Evolutionary conservation across 1,140 invertebrate genomes (phyloP).

Genomic region (Branchinecta lynchi): DNA sequence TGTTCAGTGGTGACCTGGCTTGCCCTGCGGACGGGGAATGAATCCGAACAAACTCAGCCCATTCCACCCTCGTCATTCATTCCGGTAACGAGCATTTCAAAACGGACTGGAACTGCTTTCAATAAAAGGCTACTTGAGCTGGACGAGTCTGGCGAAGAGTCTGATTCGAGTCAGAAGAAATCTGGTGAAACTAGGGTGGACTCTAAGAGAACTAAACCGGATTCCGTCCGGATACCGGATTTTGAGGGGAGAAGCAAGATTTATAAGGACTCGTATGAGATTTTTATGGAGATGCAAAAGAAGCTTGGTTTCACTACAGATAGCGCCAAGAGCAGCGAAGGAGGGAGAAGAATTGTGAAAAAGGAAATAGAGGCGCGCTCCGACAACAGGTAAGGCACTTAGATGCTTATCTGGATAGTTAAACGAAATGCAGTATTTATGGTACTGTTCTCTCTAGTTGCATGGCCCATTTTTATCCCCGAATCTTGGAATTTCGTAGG

Average conservation of each 20-base stretch:
- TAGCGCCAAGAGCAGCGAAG: neutral
- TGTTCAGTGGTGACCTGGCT: neutral
- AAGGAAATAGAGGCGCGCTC: no score
- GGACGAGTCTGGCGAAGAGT: neutral
- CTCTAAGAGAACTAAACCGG: neutral
- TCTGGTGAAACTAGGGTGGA: neutral
- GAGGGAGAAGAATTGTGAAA: neutral
- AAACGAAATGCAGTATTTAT: no score
- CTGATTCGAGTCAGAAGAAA: neutral
- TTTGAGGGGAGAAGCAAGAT: conserved; percentile 1
- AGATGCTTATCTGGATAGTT: no score
- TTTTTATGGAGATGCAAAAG: conserved; percentile 4
- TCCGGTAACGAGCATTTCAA: neutral
- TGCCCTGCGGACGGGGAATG: neutral
- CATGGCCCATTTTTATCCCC: no score
- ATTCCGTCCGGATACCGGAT: neutral
- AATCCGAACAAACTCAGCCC: neutral
- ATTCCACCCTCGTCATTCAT: neutral
- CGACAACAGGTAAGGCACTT: no score
- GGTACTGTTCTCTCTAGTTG: no score
- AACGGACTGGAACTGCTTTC: neutral
- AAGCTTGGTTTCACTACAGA: conserved; percentile 3
- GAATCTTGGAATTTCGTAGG: no score
- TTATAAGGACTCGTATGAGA: neutral
- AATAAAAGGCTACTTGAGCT: neutral